Base-by-base conservation (phyloP, 2,797 vertebrate species). In the Remorina albescens region DNA sequence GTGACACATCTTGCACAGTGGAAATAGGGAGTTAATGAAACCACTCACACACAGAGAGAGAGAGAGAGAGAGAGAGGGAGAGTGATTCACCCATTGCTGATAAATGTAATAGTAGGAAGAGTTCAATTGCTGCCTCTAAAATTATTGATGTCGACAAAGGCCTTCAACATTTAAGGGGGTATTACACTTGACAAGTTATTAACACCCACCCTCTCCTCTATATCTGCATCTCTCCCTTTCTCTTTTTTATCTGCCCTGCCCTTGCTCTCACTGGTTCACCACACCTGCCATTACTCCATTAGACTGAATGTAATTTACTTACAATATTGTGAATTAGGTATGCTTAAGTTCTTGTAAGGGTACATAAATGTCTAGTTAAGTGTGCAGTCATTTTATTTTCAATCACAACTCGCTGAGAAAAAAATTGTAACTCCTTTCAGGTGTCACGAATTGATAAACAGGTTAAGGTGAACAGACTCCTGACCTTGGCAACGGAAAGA, bases 11-110 rank as follows among this genome's bases (percentile, higher is more conserved):
- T 30, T 70, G 71, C 71, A n/a, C 61, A 41, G 80, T 57, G 79
- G 73, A 89, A 89, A 88, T 78, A 78, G 81, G 44, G 67, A 87
- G 71, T 85, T 88, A 85, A 88, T 88, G 84, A 85, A 86, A 88
- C 64, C 76, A 67, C 80, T 84, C 62, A 59, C 44, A 50, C 64
- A 58, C 68, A 67, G 62, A 82, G 41, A 61, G 60, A 65, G 58
- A 70, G 67, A 42, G 56, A 82, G 80, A n/a, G 71, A 67, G 62
- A 82, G 41, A 61, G 60, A 65, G 58, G 71, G 67, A 42, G 56
- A 82, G 80, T 56, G 75, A 88, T 81, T 87, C 80, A 81, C 74
- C 65, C 67, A 26, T 58, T 74, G 78, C 84, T 76, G 66, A 85
- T 90, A 82, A 84, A 88, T 89, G 82, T 78, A 86, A 91, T 85